Evolutionary conservation across 2,888 invertebrate species (phyloP).

Genomic region (Halictus ligatus): DNA sequence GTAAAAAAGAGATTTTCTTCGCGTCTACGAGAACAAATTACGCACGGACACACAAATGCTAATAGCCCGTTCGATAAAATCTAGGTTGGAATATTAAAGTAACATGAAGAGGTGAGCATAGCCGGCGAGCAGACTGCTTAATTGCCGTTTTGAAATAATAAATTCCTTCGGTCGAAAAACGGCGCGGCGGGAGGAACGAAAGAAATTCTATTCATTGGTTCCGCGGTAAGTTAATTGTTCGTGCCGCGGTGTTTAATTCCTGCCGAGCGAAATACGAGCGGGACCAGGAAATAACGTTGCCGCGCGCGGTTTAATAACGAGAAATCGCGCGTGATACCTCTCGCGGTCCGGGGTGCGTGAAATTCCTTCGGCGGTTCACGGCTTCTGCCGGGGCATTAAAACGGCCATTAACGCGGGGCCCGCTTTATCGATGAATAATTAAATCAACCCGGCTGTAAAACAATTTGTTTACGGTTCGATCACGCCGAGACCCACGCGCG

Average conservation of each 20-base stretch:
- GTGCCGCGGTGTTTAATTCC: neutral
- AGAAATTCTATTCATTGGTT: constrained; percentile 5
- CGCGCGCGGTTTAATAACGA: neutral
- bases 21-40: neutral
- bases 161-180: neutral
- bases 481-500: constrained; percentile 30
- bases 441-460: constrained; percentile 72
- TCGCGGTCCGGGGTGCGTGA: constrained; percentile 38
- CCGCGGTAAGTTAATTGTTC: constrained; percentile 5
- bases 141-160: neutral
- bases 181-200: neutral
- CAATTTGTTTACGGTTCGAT: constrained; percentile 76
- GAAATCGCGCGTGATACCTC: neutral
- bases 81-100: neutral
- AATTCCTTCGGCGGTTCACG: constrained; percentile 50
- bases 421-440: constrained; percentile 74
- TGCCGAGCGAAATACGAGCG: neutral
- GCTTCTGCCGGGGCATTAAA: constrained; percentile 61
- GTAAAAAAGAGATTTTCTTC: neutral
- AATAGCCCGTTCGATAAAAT: neutral
- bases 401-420: constrained; percentile 71
- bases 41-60: too few species aligned
- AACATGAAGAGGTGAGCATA: neutral
- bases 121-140: neutral
- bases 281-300: neutral